Evolutionary conservation across 2,797 vertebrate genomes (phyloP).

Genomic region (Pitangus sulphuratus): DNA sequence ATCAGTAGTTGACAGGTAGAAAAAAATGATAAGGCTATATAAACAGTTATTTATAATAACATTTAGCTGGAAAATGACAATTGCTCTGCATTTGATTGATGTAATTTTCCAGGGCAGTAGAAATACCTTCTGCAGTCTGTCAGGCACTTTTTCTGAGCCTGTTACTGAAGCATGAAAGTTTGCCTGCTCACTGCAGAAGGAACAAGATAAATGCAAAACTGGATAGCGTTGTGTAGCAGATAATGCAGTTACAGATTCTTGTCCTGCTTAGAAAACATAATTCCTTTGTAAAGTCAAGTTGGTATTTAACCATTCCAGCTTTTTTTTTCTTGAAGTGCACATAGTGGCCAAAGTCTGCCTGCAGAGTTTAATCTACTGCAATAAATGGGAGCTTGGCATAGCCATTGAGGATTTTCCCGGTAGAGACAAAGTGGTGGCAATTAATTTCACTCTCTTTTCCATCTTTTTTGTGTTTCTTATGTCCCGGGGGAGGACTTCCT

Average conservation of each 20-base stretch:
- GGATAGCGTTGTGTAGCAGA: not conserved
- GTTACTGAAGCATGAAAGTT: slow-evolving; percentile 46
- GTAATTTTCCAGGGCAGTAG: slow-evolving; percentile 48
- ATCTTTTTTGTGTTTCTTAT: not conserved
- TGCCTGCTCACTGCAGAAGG: slow-evolving; percentile 1
- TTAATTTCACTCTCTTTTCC: not conserved
- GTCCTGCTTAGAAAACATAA: not conserved
- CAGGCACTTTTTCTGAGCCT: slow-evolving; percentile 58
- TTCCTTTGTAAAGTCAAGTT: not conserved
- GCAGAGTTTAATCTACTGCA: not conserved
- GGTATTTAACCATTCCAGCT: not conserved
- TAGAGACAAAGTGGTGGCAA: not conserved
- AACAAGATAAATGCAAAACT: slow-evolving; percentile 45
- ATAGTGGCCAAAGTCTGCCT: not conserved
- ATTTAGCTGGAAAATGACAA: slow-evolving; percentile 72
- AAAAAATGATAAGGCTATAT: slow-evolving; percentile 65
- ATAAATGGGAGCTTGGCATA: not conserved
- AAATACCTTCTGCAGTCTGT: slow-evolving; percentile 61
- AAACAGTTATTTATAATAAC: slow-evolving; percentile 77
- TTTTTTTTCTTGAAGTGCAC: not conserved
- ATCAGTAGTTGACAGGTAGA: slow-evolving; percentile 72
- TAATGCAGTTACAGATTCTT: slow-evolving; percentile 13
- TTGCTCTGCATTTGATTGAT: slow-evolving; percentile 68
- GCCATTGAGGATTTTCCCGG: not conserved
- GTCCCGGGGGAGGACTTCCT: not conserved